A percentile compares a stretch with the other conserved stretches of the same genome.
phyloP scores from a whole-genome alignment of 1,140 invertebrate species.

The Sinonovacula constricta region DNA sequence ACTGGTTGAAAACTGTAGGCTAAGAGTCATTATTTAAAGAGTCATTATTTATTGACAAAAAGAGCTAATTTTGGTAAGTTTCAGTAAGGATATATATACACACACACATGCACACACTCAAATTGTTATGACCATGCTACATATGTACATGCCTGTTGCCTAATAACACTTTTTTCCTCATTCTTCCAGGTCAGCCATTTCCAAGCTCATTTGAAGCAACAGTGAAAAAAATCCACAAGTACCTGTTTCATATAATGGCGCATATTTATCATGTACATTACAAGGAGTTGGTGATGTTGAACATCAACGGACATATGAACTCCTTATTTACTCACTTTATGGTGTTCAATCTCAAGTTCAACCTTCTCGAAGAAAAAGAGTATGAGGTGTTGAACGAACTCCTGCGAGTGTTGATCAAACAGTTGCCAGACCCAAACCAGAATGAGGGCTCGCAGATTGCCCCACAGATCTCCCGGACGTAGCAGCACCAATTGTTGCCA shows the following conservation, averaged over 20 bases:
- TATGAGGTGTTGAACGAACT: conserved; percentile 90
- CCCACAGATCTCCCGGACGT: conserved; percentile 53
- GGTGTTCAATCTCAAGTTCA: conserved; percentile 90
- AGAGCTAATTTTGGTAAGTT: too few species aligned
- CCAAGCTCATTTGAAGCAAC: conserved; percentile 95
- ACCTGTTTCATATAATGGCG: conserved; percentile 98
- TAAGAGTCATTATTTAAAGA: too few species aligned
- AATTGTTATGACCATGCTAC: too few species aligned
- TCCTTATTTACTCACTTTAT: conserved; percentile 98
- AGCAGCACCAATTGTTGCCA: conserved; percentile 23
- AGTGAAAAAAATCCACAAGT: conserved; percentile 96
- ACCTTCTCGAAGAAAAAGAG: conserved; percentile 93
- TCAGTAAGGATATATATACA: too few species aligned
- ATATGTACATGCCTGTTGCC: too few species aligned
- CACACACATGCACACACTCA: too few species aligned
- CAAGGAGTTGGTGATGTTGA: conserved; percentile 93
- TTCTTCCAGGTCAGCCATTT: conserved; percentile 91
- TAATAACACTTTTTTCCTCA: conserved; percentile 35
- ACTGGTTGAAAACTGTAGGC: too few species aligned
- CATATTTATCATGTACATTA: conserved; percentile 99
- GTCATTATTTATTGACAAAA: too few species aligned
- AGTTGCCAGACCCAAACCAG: conserved; percentile 70
- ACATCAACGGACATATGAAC: conserved; percentile 94
- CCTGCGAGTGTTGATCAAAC: conserved; percentile 69
- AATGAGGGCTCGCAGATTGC: conserved; percentile 63